These are phyloP conservation scores for Halcyon leucocephala DNA, from an alignment of 2,797 vertebrate species.

Conservation along the genomic window DNA sequence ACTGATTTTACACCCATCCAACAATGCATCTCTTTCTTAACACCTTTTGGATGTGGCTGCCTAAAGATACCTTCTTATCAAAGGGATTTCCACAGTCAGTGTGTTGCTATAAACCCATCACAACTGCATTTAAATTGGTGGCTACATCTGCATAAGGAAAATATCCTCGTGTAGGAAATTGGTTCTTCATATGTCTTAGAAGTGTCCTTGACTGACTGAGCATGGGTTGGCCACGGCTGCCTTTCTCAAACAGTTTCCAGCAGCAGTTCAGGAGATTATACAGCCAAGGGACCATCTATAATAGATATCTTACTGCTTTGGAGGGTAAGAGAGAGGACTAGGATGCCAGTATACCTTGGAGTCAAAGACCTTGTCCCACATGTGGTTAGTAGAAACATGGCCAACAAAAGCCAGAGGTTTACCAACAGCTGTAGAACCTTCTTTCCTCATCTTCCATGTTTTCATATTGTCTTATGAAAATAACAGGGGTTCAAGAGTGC, in stretches of 20 bases:
- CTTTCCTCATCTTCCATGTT: background rate
- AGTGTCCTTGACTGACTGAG: background rate
- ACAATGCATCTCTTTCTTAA: background rate
- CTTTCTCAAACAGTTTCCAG: background rate
- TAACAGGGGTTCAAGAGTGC: background rate
- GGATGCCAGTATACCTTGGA: background rate
- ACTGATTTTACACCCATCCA: background rate
- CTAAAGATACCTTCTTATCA: background rate
- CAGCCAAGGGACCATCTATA: background rate
- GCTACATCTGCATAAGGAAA: background rate
- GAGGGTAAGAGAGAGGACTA: background rate
- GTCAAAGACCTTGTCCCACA: background rate
- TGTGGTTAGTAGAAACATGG: background rate
- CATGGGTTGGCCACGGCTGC: fast-evolving
- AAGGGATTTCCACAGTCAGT: background rate
- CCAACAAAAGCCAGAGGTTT: background rate
- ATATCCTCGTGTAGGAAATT: background rate
- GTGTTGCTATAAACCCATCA: background rate
- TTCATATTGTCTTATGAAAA: background rate
- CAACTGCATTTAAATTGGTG: background rate
- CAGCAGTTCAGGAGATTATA: background rate
- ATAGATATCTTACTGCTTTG: background rate
- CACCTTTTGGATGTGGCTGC: background rate
- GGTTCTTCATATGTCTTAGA: background rate
- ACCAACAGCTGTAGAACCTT: background rate